Evolutionary conservation across 2,113 vertebrate genomes (phyloP), one percentile per base, ranked within the genome.

Genomic region (Dromiciops gliroides): DNA sequence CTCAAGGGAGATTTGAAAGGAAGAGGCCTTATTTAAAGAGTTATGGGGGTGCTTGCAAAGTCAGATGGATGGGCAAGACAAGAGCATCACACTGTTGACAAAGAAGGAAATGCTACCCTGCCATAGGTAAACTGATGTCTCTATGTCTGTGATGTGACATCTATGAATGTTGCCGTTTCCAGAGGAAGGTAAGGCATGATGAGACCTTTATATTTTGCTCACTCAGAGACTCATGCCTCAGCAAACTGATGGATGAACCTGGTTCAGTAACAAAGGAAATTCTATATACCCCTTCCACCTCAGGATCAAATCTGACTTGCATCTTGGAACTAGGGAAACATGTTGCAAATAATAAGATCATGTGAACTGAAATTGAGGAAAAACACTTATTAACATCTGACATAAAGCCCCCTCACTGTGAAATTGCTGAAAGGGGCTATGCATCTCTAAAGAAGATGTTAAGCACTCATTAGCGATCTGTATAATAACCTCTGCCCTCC

Each of bases 371-470:
- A 83, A 83, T 44, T 44, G n/a, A 83, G n/a, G 19, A 44, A 83
- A 11, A 44, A 83, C 16, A 83, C 37, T 83, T 83, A 83, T 44
- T 83, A 83, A 83, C 67, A 83, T 83, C 67, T 83, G 67, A 83
- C 67, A 83, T 44, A 2, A n/a, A 83, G n/a, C 67, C n/a, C 67
- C n/a, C 67, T 83, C 19, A 22, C 67, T 83, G 67, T 83, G 67
- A 83, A 44, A 83, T 22, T 22, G 67, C 67, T 83, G 67, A 44
- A 83, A 83, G 67, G 37, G 67, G 67, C 67, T 44, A 23, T 83
- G 67, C 67, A 83, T 83, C 67, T 83, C 67, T 83, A 83, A 83
- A 83, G 67, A 83, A 83, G 67, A 83, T 83, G 67, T 83, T 83
- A 83, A 83, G 67, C 67, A 83, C 67, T 83, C 67, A 83, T 83